A percentile compares a stretch with the other conserved stretches of the same genome.
Conservation (phyloP, 2,797 vertebrate species). For the Ambastaia sidthimunki region DNA sequence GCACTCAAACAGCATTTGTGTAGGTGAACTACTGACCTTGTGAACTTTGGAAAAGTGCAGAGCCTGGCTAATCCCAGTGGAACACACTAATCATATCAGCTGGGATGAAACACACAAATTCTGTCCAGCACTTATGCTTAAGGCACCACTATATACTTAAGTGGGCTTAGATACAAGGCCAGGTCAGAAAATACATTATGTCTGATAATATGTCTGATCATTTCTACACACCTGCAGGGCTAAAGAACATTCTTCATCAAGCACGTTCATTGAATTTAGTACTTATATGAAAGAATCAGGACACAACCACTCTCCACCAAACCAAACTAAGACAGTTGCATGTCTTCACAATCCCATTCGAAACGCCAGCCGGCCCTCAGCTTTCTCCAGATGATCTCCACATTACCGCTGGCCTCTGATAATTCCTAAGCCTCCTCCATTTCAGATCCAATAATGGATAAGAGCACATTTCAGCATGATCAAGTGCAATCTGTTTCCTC, state of each 20-base stretch:
- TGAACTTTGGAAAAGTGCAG: slow-evolving; percentile 63
- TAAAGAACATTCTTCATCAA: not conserved
- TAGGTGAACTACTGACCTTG: slow-evolving; percentile 57
- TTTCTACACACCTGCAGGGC: not conserved
- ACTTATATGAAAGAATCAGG: not conserved
- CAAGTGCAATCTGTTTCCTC: slow-evolving; percentile 90
- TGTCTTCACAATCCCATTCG: slow-evolving; percentile 33
- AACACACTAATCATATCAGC: slow-evolving; percentile 68
- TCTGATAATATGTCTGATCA: not conserved
- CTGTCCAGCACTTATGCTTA: slow-evolving; percentile 9
- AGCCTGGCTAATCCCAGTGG: slow-evolving; percentile 66
- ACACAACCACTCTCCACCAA: not conserved
- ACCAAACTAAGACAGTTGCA: slow-evolving; percentile 25
- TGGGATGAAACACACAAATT: slow-evolving; percentile 62
- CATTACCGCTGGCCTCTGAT: slow-evolving; percentile 92
- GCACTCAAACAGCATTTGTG: slow-evolving; percentile 2
- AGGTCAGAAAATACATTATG: not conserved
- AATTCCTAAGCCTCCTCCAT: slow-evolving; percentile 96
- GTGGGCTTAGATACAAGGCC: not conserved
- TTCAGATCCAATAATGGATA: slow-evolving; percentile 95
- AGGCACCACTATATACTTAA: slow-evolving; percentile 7
- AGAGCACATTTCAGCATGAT: slow-evolving; percentile 88
- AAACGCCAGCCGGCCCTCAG: slow-evolving; percentile 62
- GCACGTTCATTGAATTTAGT: not conserved
- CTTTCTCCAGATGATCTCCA: slow-evolving; percentile 90